These are phyloP conservation scores for Varroa destructor DNA, from an alignment of 1,140 invertebrate genomes.

Conservation along the genomic window DNA sequence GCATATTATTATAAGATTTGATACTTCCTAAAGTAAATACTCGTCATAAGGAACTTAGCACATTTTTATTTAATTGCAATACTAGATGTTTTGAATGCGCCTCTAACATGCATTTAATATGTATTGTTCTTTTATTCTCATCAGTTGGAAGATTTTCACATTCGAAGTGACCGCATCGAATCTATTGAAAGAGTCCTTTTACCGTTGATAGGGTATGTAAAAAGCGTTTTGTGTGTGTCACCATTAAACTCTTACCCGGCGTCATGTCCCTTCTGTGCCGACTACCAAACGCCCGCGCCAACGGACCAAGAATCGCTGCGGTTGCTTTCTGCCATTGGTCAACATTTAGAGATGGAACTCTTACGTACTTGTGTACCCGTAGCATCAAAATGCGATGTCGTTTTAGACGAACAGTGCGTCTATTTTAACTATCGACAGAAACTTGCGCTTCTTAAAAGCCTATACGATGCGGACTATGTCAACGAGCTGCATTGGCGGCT, in stretches of 20 bases:
- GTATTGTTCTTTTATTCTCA: not conserved
- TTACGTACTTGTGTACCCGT: not conserved
- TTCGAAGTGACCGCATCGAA: slow-evolving; percentile 1
- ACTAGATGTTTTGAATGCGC: no score
- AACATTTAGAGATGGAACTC: slow-evolving; percentile 10
- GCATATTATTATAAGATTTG: no score
- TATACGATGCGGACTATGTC: slow-evolving; percentile 23
- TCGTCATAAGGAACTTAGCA: no score
- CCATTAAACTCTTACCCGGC: slow-evolving; percentile 10
- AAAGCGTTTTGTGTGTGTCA: not conserved
- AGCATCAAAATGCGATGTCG: slow-evolving; percentile 1
- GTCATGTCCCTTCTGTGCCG: slow-evolving; percentile 14
- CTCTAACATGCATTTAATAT: no score
- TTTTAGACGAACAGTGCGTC: slow-evolving; percentile 4
- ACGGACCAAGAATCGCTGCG: slow-evolving; percentile 10
- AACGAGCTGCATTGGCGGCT: slow-evolving; percentile 21
- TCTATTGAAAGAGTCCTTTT: slow-evolving; percentile 6
- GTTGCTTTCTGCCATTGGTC: slow-evolving; percentile 21
- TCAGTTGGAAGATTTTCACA: slow-evolving; percentile 10
- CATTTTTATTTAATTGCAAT: no score
- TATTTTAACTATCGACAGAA: slow-evolving; percentile 25
- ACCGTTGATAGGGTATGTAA: slow-evolving; percentile 2
- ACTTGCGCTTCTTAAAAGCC: slow-evolving; percentile 8
- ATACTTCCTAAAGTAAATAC: no score
- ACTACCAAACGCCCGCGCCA: not conserved